Percentiles rank a stretch among this genome's conserved stretches.
These are phyloP conservation scores for Microplitis manilae DNA, from an alignment of 2,888 invertebrate genomes.

Conservation along the genomic window DNA sequence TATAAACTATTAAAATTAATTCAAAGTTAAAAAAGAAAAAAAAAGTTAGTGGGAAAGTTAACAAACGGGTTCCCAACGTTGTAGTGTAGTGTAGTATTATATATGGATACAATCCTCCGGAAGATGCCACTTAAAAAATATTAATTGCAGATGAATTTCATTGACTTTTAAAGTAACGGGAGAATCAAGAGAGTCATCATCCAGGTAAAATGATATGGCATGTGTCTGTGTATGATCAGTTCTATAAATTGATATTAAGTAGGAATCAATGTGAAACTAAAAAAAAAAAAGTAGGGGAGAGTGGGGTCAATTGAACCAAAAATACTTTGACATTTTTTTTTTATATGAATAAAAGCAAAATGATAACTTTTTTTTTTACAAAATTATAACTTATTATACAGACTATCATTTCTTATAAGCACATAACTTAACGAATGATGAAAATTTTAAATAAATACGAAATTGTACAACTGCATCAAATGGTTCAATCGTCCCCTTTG, in stretches of 20 bases:
- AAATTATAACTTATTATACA: too few species aligned
- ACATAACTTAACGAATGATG: too few species aligned
- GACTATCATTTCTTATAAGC: too few species aligned
- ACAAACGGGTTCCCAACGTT: not conserved
- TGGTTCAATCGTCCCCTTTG: too few species aligned
- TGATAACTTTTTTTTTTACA: too few species aligned
- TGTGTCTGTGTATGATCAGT: not conserved
- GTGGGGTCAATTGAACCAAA: too few species aligned
- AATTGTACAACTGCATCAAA: too few species aligned
- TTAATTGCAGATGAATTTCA: constrained; percentile 16
- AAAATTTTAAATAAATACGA: too few species aligned
- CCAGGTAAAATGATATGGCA: not conserved
- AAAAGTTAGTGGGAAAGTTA: not conserved
- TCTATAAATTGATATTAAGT: not conserved
- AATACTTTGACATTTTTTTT: too few species aligned
- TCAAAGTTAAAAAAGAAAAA: not conserved
- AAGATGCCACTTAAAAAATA: constrained; percentile 7
- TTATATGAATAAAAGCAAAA: too few species aligned
- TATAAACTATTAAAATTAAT: not conserved
- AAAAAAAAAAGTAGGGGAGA: too few species aligned
- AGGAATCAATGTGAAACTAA: constrained; percentile 1
- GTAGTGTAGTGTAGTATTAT: not conserved
- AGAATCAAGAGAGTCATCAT: constrained; percentile 8
- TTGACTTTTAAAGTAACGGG: constrained; percentile 11
- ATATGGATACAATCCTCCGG: not conserved